Percentiles rank a stretch among this genome's conserved stretches.
Evolutionary conservation across 2,113 vertebrate genomes (phyloP).

Genomic region (Cinclus cinclus): DNA sequence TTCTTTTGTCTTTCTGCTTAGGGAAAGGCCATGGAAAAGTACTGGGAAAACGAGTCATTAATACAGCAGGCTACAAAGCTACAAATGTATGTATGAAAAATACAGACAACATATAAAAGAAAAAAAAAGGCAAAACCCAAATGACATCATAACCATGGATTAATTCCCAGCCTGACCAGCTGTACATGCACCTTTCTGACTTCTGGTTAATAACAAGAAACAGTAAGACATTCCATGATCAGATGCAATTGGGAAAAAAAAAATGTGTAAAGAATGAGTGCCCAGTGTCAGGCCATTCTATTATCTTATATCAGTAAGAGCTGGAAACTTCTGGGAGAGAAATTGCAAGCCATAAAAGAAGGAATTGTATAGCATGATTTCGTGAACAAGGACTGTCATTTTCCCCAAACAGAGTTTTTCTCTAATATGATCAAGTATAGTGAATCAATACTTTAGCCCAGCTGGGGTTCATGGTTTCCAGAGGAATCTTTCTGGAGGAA

Average conservation of each 20-base stretch:
- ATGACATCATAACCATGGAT: background rate
- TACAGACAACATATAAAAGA: background rate
- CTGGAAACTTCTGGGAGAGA: background rate
- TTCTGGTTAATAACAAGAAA: background rate
- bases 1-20: background rate
- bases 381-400: background rate
- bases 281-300: background rate
- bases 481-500: background rate
- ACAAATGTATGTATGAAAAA: background rate
- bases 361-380: background rate
- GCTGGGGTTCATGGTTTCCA: background rate
- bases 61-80: background rate
- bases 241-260: background rate
- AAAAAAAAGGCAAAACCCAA: background rate
- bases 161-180: background rate
- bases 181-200: background rate
- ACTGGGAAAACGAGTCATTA: background rate
- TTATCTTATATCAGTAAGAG: background rate
- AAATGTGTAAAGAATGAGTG: background rate
- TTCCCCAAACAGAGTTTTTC: background rate
- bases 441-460: background rate
- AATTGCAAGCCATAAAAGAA: background rate
- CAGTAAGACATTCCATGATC: background rate
- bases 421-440: background rate
- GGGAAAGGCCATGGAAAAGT: background rate